Conservation (phyloP, 23 tunicate genomes). For the Ciona savignyi region DNA sequence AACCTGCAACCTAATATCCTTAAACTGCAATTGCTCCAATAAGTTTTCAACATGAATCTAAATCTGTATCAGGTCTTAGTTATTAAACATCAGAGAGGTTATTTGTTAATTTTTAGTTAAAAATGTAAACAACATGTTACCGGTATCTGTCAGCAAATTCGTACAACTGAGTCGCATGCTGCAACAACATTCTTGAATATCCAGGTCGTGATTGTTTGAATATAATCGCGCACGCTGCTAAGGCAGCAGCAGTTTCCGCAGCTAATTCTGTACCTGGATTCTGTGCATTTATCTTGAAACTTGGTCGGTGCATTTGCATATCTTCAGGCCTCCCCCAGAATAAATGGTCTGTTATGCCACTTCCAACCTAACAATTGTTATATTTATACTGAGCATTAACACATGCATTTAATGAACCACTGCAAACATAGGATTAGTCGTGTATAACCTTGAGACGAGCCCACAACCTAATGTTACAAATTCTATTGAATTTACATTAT, state of each 20-base stretch:
- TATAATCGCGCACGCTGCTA: conserved; percentile 84
- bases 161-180: conserved; percentile 87
- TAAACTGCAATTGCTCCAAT: too few relatives aligned
- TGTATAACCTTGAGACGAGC: too few relatives aligned
- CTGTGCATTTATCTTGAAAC: conserved; percentile 51
- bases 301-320: conserved; percentile 74
- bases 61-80: background rate
- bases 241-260: conserved; percentile 96
- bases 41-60: too few relatives aligned
- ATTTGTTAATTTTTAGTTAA: too few relatives aligned
- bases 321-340: conserved; percentile 97
- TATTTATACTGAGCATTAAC: too few relatives aligned
- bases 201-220: conserved; percentile 45
- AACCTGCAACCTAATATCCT: too few relatives aligned
- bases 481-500: too few relatives aligned
- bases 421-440: too few relatives aligned
- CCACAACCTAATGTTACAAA: too few relatives aligned
- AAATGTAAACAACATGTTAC: conserved; percentile 8
- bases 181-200: conserved; percentile 60
- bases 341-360: conserved; percentile 61
- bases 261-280: conserved; percentile 95
- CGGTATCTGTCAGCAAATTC: conserved; percentile 94
- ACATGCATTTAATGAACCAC: too few relatives aligned
- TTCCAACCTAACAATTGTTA: conserved; percentile 93
- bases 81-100: too few relatives aligned